A percentile compares a stretch with the other conserved stretches of the same genome.
Conservation (phyloP, 2,888 invertebrate species). For the Syrphus vitripennis region DNA sequence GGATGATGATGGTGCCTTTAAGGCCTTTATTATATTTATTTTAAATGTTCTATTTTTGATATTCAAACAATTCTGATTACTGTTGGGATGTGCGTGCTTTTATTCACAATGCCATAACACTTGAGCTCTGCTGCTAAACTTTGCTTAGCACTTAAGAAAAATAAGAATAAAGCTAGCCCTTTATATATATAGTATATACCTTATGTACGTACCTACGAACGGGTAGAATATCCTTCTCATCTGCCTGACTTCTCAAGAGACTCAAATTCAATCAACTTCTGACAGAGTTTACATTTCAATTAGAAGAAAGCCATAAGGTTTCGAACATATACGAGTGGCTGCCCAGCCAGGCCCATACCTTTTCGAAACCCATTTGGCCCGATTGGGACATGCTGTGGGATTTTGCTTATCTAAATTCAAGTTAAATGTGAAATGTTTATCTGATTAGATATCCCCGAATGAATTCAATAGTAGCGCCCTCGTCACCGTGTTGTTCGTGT, state of each 20-base stretch:
- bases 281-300: conserved; percentile 69
- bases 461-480: conserved; percentile 47
- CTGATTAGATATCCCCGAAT: conserved; percentile 77
- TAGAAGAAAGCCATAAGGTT: conserved; percentile 50
- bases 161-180: conserved; percentile 33
- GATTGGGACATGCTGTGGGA: conserved; percentile 33
- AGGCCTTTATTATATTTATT: background rate
- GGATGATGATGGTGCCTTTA: background rate
- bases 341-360: background rate
- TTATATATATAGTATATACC: background rate
- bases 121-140: conserved; percentile 35
- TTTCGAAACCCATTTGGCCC: background rate
- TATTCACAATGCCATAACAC: conserved; percentile 32
- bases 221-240: conserved; percentile 19
- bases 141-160: conserved; percentile 49
- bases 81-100: conserved; percentile 1
- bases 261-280: conserved; percentile 62
- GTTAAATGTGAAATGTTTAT: conserved; percentile 77
- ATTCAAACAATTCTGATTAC: conserved; percentile 37
- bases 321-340: background rate
- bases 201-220: background rate
- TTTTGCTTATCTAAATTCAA: conserved; percentile 78
- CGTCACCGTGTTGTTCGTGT: background rate
- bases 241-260: conserved; percentile 6
- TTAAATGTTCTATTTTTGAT: conserved; percentile 25